Evolutionary conservation across 2,888 invertebrate genomes (phyloP).

Genomic region (Epirrita christyi): DNA sequence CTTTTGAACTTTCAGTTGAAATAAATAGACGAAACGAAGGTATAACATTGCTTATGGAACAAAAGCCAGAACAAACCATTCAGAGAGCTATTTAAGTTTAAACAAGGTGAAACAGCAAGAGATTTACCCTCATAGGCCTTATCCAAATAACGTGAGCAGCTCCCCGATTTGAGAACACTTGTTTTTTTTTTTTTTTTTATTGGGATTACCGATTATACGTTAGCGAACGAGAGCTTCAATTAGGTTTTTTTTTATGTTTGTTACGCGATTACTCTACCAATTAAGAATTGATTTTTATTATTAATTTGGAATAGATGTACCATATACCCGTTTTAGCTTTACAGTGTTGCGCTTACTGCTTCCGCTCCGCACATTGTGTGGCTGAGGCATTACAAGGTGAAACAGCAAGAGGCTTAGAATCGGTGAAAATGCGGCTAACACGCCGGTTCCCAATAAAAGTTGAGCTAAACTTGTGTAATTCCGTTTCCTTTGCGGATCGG

Average conservation of each 20-base stretch:
- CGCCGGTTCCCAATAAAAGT: constrained; percentile 53
- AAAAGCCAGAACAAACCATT: constrained; percentile 18
- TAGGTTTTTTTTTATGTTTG: no score
- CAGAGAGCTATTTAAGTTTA: constrained; percentile 21
- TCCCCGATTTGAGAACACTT: no score
- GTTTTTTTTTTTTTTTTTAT: no score
- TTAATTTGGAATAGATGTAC: no score
- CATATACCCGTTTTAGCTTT: no score
- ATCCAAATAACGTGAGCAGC: no score
- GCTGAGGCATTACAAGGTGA: constrained; percentile 23
- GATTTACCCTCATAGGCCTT: no score
- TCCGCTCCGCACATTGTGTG: background rate
- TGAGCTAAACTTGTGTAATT: constrained; percentile 44
- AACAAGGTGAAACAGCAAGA: constrained; percentile 18
- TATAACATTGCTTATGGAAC: background rate
- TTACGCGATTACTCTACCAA: no score
- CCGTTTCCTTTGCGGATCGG: constrained; percentile 39
- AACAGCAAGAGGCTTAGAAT: constrained; percentile 17
- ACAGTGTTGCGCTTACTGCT: background rate
- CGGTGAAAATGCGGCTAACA: constrained; percentile 42
- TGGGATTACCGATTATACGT: no score
- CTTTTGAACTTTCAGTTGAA: background rate
- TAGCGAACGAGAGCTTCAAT: no score
- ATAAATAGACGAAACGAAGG: background rate
- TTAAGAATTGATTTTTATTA: no score